These are phyloP conservation scores for Eurytoma adleriae DNA, from an alignment of 2,888 invertebrate genomes.

Conservation along the genomic window DNA sequence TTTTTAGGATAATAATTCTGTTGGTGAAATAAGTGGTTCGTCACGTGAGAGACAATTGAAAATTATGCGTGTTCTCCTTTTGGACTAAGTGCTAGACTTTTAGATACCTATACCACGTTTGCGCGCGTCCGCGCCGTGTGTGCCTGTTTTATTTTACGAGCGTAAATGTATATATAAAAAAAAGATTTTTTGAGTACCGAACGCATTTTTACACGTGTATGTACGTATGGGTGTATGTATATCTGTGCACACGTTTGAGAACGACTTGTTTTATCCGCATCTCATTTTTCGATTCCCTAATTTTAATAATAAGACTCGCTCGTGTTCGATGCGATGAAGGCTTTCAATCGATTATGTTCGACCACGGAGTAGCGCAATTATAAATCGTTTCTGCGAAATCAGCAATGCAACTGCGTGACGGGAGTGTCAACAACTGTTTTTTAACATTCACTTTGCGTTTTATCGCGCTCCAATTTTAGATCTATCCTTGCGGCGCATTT, in stretches of 20 bases:
- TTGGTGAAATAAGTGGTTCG: neutral
- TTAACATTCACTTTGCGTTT: slow-evolving; percentile 5
- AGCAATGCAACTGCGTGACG: slow-evolving; percentile 6
- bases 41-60: neutral
- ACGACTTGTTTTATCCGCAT: neutral
- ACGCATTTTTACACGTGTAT: slow-evolving; percentile 40
- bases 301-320: too few relatives aligned
- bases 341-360: too few relatives aligned
- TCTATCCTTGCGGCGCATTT: slow-evolving; percentile 19
- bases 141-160: slow-evolving; percentile 37
- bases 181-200: slow-evolving; percentile 6
- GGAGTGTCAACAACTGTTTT: slow-evolving; percentile 41
- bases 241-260: slow-evolving; percentile 6
- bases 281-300: too few relatives aligned
- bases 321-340: too few relatives aligned
- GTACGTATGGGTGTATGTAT: slow-evolving; percentile 24
- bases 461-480: slow-evolving; percentile 17
- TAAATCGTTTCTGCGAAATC: neutral
- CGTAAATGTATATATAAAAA: slow-evolving; percentile 6
- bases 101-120: neutral
- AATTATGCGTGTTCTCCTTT: slow-evolving; percentile 41
- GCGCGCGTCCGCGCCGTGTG: slow-evolving; percentile 8
- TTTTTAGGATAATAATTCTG: too few relatives aligned
- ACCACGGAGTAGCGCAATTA: too few relatives aligned
- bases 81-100: slow-evolving; percentile 12